These are phyloP conservation scores for Centrocercus urophasianus DNA, from an alignment of 2,113 vertebrate species.

Conservation along the genomic window DNA sequence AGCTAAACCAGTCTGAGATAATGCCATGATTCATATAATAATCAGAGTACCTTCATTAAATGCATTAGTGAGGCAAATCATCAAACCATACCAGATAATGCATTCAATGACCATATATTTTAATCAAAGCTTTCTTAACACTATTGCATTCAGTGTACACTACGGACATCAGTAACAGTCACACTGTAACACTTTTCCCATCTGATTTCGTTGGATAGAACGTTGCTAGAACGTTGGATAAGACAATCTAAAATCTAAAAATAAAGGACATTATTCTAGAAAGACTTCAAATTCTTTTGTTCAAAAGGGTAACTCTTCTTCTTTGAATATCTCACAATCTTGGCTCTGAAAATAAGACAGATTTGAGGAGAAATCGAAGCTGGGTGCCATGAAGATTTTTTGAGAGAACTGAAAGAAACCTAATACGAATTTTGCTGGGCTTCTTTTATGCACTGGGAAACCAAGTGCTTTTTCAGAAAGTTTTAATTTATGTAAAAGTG, in stretches of 20 bases:
- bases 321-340: background rate
- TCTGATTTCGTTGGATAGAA: background rate
- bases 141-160: background rate
- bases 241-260: background rate
- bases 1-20: slow-evolving; percentile 11
- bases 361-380: background rate
- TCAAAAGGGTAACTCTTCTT: background rate
- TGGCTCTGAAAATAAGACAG: background rate
- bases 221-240: background rate
- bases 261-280: background rate
- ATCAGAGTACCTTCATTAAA: slow-evolving; percentile 54
- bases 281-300: background rate
- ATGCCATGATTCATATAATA: slow-evolving; percentile 5
- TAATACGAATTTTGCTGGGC: background rate
- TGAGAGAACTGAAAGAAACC: background rate
- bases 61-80: slow-evolving; percentile 48
- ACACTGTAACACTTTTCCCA: background rate
- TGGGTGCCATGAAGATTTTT: background rate
- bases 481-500: background rate
- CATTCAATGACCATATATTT: background rate
- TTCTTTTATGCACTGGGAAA: background rate
- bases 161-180: background rate
- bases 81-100: background rate
- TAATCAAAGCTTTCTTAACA: slow-evolving; percentile 16
- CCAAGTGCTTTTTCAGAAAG: background rate